Conservation (phyloP, 2,113 vertebrate species). For the Psittacus erithacus region DNA sequence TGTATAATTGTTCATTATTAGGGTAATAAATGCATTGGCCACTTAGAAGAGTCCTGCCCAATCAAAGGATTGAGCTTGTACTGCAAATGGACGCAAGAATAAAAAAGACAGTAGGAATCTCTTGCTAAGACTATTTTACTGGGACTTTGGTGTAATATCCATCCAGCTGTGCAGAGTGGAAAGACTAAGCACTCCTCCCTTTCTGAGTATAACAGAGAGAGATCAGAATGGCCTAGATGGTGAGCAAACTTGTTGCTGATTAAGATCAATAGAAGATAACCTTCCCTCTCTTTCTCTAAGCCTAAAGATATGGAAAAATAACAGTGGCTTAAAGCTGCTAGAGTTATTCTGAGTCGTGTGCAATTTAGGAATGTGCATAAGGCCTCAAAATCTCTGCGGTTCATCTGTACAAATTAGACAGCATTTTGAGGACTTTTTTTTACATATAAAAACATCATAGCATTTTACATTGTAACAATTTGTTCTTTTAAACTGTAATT, state of each 20-base stretch:
- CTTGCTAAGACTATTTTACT: background rate
- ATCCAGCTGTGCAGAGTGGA: background rate
- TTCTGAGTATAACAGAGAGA: background rate
- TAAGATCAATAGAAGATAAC: background rate
- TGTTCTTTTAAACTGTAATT: background rate
- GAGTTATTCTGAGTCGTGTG: background rate
- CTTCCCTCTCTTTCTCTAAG: background rate
- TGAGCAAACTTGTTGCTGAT: background rate
- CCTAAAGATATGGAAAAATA: background rate
- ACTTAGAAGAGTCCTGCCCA: background rate
- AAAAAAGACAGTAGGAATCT: background rate
- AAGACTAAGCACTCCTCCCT: background rate
- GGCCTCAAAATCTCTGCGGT: background rate
- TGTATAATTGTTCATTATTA: background rate
- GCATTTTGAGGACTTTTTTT: background rate
- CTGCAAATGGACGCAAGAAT: background rate
- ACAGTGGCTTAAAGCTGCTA: background rate
- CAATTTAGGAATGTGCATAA: background rate
- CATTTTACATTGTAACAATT: background rate
- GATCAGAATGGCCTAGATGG: background rate
- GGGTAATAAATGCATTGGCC: background rate
- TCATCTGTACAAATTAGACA: background rate
- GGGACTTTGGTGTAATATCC: background rate
- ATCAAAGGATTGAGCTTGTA: background rate
- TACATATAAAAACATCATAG: background rate